Evolutionary conservation across 1,140 invertebrate genomes (phyloP), one percentile per base, ranked within the genome.

Genomic region (Papilio machaon): DNA sequence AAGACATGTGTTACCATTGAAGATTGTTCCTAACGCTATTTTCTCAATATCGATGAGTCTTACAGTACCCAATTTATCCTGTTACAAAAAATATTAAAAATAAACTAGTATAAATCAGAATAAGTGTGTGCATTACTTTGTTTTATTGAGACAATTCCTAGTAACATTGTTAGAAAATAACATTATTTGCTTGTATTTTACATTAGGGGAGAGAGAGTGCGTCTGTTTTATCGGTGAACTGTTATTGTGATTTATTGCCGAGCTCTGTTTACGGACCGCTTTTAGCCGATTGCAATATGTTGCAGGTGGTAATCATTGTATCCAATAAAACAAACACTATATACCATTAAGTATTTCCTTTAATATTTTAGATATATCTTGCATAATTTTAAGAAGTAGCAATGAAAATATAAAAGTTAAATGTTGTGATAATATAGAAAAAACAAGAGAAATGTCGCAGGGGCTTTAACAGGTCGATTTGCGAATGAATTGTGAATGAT

Each of bases 241-340:
- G 74, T 76, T 76, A 76, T 76, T 76, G 74, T 76, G 74, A 76
- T 76, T 76, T 76, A 76, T 76, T 52, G 19, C 47, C 46, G 43
- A 15, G 43, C 47, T 76, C 46, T 47, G 74, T 76, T 76, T 76
- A 35, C 74, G n/a, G 47, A 76, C 74, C 74, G 74, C 74, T 76
- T 76, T 76, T 76, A 76, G 74, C 74, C 74, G 74, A 76, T 76
- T 76, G 74, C 74, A 76, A 76, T 47, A 52, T 76, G 74, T 52
- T 76, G 74, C 74, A 76, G 74, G 74, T 74, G 73, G 73, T 23
- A 30, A 76, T 76, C 74, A 76, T 76, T 76, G 74, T 76, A 76
- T 76, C 46, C 47, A 30, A 76, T 76, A 76, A 23, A 49, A 49
- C 46, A 74, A 17, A 43, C 17, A 17, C 8, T 49, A 49, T 52